phyloP scores from a whole-genome alignment of 2,113 vertebrate species.

The Sander lucioperca region DNA sequence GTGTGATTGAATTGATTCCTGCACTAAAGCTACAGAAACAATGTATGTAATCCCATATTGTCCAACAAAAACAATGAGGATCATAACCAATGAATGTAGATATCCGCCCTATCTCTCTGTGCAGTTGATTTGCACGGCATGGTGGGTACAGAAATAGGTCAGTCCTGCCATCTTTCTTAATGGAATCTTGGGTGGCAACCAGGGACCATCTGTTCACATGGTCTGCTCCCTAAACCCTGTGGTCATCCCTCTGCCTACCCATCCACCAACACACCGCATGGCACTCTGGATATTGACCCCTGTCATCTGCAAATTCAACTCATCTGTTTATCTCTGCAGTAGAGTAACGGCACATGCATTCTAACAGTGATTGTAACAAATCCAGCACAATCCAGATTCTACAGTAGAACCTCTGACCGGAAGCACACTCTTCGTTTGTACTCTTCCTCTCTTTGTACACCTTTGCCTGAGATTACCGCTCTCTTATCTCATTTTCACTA shows the following conservation, averaged over 20 bases:
- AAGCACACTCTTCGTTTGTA: background rate
- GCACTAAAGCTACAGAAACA: constrained; percentile 34
- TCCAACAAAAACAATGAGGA: constrained; percentile 59
- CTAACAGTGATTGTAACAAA: constrained; percentile 27
- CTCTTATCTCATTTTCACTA: background rate
- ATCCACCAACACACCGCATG: constrained; percentile 49
- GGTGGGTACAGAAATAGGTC: constrained; percentile 78
- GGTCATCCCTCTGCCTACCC: constrained; percentile 74
- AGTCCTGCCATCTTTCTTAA: constrained; percentile 81
- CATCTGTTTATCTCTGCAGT: constrained; percentile 57
- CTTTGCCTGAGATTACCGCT: constrained; percentile 12
- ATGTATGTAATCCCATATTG: constrained; percentile 63
- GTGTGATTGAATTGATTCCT: constrained; percentile 46
- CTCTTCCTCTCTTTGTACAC: background rate
- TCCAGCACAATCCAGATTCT: constrained; percentile 11
- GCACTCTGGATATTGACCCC: constrained; percentile 50
- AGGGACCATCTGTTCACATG: constrained; percentile 79
- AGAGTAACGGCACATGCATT: constrained; percentile 29
- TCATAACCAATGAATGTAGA: constrained; percentile 63
- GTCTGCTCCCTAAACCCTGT: constrained; percentile 65
- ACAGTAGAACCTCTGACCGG: background rate
- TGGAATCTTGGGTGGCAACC: constrained; percentile 80
- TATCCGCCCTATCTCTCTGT: constrained; percentile 45
- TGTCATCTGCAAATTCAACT: constrained; percentile 61
- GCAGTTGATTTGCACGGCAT: constrained; percentile 64